Evolutionary conservation across 2,797 vertebrate species (phyloP).

Genomic region (Poecile montanus): DNA sequence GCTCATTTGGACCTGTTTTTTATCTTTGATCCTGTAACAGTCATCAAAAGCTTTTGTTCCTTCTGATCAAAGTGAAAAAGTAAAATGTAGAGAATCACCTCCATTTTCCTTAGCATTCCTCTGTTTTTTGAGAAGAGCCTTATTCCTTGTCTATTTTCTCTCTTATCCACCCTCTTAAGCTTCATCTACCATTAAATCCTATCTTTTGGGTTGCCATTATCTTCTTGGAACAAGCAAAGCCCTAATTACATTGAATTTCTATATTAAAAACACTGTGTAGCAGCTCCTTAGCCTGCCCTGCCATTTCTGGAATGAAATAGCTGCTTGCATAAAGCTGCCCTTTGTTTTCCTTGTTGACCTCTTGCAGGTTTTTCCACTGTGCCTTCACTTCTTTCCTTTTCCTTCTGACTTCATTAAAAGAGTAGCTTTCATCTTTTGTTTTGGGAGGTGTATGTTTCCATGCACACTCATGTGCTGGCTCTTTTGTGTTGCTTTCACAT

Average conservation of each 20-base stretch:
- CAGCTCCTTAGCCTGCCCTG: not conserved
- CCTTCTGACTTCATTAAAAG: slow-evolving; percentile 32
- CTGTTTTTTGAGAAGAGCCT: not conserved
- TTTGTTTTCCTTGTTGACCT: slow-evolving; percentile 66
- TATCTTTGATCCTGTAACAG: not conserved
- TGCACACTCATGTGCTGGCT: accelerated
- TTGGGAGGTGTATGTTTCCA: not conserved
- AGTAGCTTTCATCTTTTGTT: not conserved
- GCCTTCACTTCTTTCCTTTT: not conserved
- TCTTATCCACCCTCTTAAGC: not conserved
- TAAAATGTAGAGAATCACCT: not conserved
- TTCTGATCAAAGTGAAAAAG: not conserved
- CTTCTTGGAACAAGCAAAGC: not conserved
- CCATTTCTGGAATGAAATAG: slow-evolving; percentile 15
- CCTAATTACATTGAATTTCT: slow-evolving; percentile 11
- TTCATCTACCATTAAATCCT: slow-evolving; percentile 3
- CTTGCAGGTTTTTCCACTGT: slow-evolving; percentile 42
- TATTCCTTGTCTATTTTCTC: not conserved
- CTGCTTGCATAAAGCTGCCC: slow-evolving; percentile 43
- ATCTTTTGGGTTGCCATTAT: not conserved
- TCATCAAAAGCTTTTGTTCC: not conserved
- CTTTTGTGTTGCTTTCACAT: not conserved
- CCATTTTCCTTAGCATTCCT: not conserved
- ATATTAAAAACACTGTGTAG: not conserved
- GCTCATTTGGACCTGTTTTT: not conserved